Base-by-base conservation (phyloP, 1,140 invertebrate genomes). In the Drosophila trapezifrons region DNA sequence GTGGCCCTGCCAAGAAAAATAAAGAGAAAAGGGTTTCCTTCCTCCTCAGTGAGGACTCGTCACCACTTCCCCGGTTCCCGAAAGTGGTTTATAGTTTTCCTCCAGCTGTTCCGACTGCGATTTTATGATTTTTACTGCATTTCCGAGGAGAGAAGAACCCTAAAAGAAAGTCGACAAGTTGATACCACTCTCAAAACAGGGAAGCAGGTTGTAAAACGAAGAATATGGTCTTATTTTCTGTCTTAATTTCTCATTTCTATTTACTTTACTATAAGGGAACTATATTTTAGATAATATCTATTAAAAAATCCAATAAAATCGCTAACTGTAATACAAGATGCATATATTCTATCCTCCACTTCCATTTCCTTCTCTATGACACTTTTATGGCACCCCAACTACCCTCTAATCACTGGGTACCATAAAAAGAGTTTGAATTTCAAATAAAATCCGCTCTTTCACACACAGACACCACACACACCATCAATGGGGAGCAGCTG, bases 401-500 rank as follows among this genome's bases (percentile, higher is more conserved):
- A 71, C 67, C 51, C 67, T 71, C 17, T 42, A 35, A 57, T 71
- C 37, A 20, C 18, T 47, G 65, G 42, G 64, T 46, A 56, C 65
- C 67, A 71, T 71, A 71, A 71, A 71, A 70, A 70, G 67, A 71
- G 65, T 71, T 71, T 71, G 63, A 71, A 71, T 71, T 71, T 71
- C 67, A 70, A 71, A 71, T 71, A 57, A 71, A 71, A 71, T 71
- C 49, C 49, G 49, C 65, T 67, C 63, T 45, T 18, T 25, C 29
- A 45, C 51, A 52, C 55, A 52, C 32, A 32, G 13, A 20, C 37
- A 38, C 10, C 43, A 46, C 60, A 67, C 40, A 52, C 45, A 52
- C 45, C 38, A 18, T 37, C 57, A 55, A n/a, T 45, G 71, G 27
- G 51, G 43, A 58, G 72, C 62, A 76, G 73, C 73, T 67, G 73